Conservation (phyloP, 1,140 invertebrate species). For the Ericerus pela region DNA sequence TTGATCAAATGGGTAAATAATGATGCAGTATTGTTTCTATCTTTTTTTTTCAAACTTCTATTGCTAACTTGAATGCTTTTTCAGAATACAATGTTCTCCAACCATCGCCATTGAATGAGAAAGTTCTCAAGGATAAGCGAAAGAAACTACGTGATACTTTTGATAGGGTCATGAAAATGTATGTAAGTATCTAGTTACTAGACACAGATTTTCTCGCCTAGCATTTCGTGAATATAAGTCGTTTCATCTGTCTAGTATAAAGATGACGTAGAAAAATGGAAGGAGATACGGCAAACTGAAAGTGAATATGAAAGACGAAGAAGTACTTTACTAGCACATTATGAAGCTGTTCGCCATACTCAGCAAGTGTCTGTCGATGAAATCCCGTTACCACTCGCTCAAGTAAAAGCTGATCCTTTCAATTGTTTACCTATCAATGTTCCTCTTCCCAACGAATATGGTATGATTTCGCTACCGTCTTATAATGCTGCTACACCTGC, state of each 20-base stretch:
- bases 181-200: constrained; percentile 58
- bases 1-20: constrained; percentile 85
- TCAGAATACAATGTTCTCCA: constrained; percentile 87
- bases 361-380: constrained; percentile 85
- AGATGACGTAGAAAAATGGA: constrained; percentile 88
- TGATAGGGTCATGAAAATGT: constrained; percentile 83
- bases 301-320: constrained; percentile 83
- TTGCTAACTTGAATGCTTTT: constrained; percentile 27
- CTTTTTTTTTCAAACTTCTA: background rate
- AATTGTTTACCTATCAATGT: constrained; percentile 55
- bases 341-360: constrained; percentile 85
- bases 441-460: constrained; percentile 49
- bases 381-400: constrained; percentile 64
- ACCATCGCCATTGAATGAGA: constrained; percentile 86
- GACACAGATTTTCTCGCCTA: background rate
- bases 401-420: constrained; percentile 27
- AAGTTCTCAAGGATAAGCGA: constrained; percentile 89
- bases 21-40: background rate
- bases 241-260: constrained; percentile 28
- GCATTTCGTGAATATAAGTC: background rate
- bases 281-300: constrained; percentile 77
- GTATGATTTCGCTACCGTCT: constrained; percentile 33
- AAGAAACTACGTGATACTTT: constrained; percentile 92
- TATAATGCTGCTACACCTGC: constrained; percentile 29
- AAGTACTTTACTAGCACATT: constrained; percentile 74